Conservation (phyloP, 1,140 invertebrate genomes). For the Pseudomyrmex pallidus region DNA sequence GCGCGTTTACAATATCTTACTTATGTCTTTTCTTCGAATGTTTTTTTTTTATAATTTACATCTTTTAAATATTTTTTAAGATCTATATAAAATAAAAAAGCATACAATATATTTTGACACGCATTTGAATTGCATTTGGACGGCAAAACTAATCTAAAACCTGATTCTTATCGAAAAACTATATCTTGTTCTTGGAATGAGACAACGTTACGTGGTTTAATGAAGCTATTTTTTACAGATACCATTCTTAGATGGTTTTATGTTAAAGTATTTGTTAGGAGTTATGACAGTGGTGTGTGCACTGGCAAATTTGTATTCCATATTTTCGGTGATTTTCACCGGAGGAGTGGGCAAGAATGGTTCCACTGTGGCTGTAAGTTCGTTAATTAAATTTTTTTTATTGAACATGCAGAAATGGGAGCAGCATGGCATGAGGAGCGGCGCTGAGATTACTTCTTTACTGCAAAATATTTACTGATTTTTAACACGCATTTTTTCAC, state of each 20-base stretch:
- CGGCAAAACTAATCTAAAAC: no score
- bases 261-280: slow-evolving; percentile 91
- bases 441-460: slow-evolving; percentile 77
- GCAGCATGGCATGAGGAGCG: slow-evolving; percentile 84
- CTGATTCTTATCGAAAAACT: slow-evolving; percentile 1
- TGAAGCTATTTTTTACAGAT: slow-evolving; percentile 84
- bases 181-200: slow-evolving; percentile 22
- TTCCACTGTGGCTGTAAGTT: slow-evolving; percentile 94
- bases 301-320: slow-evolving; percentile 88
- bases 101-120: neutral
- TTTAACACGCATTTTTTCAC: slow-evolving; percentile 70
- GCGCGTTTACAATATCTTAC: neutral
- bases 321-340: slow-evolving; percentile 92
- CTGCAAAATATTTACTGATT: slow-evolving; percentile 75
- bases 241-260: slow-evolving; percentile 87
- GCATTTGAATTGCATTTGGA: neutral
- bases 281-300: slow-evolving; percentile 89
- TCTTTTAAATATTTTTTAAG: neutral
- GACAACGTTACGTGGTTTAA: slow-evolving; percentile 65
- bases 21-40: neutral
- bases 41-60: slow-evolving; percentile 8
- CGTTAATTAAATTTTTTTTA: slow-evolving; percentile 77
- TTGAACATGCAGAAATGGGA: slow-evolving; percentile 80
- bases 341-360: slow-evolving; percentile 99
- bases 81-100: neutral